Conservation (phyloP, 1,140 invertebrate species). For the Drosophila dunni region DNA sequence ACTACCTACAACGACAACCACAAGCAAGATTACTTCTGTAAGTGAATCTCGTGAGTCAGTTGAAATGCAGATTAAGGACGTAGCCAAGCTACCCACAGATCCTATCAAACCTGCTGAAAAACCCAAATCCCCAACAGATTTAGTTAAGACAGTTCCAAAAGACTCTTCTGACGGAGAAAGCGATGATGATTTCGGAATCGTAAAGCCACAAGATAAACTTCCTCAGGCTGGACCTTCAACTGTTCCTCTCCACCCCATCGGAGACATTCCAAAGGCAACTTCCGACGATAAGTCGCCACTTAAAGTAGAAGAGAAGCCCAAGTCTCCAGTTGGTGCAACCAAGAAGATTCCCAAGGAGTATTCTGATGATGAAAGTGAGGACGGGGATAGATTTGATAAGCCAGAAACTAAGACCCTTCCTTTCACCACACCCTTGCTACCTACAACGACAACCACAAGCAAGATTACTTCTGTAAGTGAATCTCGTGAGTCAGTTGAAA, state of each 20-base stretch:
- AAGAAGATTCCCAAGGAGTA: constrained; percentile 11
- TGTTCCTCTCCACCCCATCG: background rate
- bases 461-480: constrained; percentile 2
- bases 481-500: constrained; percentile 2
- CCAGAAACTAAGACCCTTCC: constrained; percentile 12
- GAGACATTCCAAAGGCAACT: background rate
- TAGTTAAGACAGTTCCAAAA: background rate
- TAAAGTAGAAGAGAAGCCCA: constrained; percentile 4
- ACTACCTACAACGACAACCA: background rate
- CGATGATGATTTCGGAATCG: background rate
- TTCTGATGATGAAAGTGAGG: constrained; percentile 36
- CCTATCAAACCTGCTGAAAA: constrained; percentile 9
- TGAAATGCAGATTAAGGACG: background rate
- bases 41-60: background rate
- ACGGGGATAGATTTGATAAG: constrained; percentile 6
- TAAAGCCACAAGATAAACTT: constrained; percentile 6
- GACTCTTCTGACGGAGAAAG: constrained; percentile 6
- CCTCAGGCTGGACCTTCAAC: background rate
- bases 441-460: background rate
- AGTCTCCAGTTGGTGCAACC: background rate
- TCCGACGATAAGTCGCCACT: background rate
- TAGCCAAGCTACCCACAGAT: background rate
- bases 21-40: background rate
- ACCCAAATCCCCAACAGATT: constrained; percentile 7
- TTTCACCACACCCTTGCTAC: background rate